phyloP scores from a whole-genome alignment of 2,113 vertebrate genomes.

The Addax nasomaculatus region DNA sequence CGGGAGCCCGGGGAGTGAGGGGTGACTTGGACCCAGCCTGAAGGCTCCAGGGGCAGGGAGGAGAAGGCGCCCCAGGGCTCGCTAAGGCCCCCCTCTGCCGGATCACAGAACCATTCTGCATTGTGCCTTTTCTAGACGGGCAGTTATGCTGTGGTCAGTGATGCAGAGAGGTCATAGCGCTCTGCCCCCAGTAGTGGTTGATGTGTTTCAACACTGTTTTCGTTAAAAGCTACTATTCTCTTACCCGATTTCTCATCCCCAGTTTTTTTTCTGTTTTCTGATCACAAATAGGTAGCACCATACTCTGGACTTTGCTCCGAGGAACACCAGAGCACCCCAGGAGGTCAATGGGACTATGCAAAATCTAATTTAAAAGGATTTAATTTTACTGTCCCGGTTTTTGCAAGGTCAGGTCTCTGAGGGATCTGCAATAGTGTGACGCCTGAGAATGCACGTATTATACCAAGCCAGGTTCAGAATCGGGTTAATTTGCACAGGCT shows the following conservation, averaged over 20 bases:
- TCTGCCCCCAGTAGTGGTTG: neutral
- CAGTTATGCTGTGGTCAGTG: neutral
- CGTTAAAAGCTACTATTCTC: neutral
- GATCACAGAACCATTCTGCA: neutral
- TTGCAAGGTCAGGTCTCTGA: neutral
- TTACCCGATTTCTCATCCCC: neutral
- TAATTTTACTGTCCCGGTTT: neutral
- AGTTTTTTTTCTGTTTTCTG: neutral
- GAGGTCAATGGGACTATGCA: neutral
- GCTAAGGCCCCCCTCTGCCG: accelerated
- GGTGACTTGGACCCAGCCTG: accelerated
- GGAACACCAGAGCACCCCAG: neutral
- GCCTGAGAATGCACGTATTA: neutral
- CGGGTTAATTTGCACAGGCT: neutral
- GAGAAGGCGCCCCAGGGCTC: accelerated
- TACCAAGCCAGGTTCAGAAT: neutral
- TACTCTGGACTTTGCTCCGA: neutral
- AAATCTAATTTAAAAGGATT: neutral
- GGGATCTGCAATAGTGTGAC: neutral
- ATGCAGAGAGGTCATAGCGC: neutral
- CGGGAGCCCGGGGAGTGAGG: accelerated
- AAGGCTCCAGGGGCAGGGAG: accelerated
- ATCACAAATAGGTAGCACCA: neutral
- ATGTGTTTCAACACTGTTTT: neutral
- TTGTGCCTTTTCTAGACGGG: neutral